Conservation (phyloP, 2,113 vertebrate genomes). For the Petrocephalus zakoni region DNA sequence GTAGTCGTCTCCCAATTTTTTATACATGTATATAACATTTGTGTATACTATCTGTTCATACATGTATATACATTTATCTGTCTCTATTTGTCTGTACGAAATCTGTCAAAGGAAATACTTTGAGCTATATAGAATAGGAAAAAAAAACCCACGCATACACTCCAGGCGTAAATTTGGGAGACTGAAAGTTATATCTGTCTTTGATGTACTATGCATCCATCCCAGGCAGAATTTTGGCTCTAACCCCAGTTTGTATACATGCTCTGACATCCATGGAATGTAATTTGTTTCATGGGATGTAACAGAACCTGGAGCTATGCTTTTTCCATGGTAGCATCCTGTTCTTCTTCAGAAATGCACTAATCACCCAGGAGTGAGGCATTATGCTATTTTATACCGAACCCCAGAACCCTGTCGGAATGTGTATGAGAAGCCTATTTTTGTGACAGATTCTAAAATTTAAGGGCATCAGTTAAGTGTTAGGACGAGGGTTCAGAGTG, state of each 20-base stretch:
- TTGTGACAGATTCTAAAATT: not conserved
- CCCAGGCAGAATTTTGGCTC: not conserved
- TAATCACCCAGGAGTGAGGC: not conserved
- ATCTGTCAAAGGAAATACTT: too few species aligned
- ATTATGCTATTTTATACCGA: not conserved
- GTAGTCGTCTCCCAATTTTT: not conserved
- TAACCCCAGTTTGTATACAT: not conserved
- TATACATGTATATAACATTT: not conserved
- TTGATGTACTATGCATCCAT: not conserved
- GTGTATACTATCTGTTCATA: not conserved
- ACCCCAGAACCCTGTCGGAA: not conserved
- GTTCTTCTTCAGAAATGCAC: not conserved
- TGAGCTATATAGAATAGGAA: not conserved
- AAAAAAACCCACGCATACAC: not conserved
- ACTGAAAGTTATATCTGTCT: not conserved
- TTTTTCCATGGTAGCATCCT: not conserved
- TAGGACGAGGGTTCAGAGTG: not conserved
- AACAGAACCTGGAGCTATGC: not conserved
- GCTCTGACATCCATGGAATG: not conserved
- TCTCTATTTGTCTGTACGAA: too few species aligned
- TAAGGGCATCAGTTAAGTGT: not conserved
- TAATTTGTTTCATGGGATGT: constrained; percentile 10
- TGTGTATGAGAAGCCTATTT: not conserved
- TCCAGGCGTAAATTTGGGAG: not conserved
- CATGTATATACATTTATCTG: not conserved